Evolutionary conservation across 1,140 invertebrate genomes (phyloP), one percentile per base, ranked within the genome.

Genomic region (Diuraphis noxia): DNA sequence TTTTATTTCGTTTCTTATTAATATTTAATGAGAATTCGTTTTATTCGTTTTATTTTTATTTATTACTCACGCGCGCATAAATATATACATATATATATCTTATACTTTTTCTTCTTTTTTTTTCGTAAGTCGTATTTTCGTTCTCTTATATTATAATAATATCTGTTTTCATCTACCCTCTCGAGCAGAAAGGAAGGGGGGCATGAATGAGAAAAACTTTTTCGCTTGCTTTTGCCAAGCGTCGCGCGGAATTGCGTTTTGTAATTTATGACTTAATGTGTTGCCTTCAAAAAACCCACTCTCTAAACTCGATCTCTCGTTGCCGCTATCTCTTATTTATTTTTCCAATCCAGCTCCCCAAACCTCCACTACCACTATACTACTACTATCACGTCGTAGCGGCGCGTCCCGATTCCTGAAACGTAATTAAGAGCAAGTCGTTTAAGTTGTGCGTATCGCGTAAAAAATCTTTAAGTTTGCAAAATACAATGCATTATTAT

Each of bases 201-300:
- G 36, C 46, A 38, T 52, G 85, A 88, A 88, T 63, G 86, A 88
- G 86, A 88, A 88, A 88, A 88, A 88, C 49, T 88, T 88, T 88
- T 88, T 88, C 86, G 86, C 86, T 88, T 88, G 85, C 85, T 86
- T 86, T 86, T 86, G 86, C 86, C 86, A 88, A 88, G 86, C 86
- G 86, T 88, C 86, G 86, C 86, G 52, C 86, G 86, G 86, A 88
- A 88, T 88, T 88, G 86, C 86, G 52, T 88, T 88, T 88, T 38
- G 86, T 88, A 88, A 88, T 88, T 88, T 88, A 88, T 88, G 86
- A 88, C 86, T 88, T 88, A 88, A 88, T 88, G 86, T 88, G 86
- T 88, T 88, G 86, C 49, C 52, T 88, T 88, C 86, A 88, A 88
- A 88, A 88, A 88, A 88, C 86, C 86, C 85, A 86, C 46, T 86